Conservation (phyloP, 2,113 vertebrate species). For the Alosa alosa region DNA sequence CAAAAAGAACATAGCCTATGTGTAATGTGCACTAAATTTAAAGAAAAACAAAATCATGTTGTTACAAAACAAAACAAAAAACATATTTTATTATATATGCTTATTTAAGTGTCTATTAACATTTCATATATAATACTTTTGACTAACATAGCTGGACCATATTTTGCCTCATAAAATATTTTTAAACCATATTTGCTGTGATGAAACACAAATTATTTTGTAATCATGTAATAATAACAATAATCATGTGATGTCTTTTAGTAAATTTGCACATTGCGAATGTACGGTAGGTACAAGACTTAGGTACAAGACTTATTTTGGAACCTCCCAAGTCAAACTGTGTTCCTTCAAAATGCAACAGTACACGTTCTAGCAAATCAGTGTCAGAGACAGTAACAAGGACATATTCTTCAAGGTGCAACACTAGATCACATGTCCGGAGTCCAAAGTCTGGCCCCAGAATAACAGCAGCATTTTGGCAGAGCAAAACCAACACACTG, state of each 20-base stretch:
- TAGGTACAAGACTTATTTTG: not conserved
- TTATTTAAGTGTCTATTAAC: too few species aligned
- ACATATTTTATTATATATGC: too few species aligned
- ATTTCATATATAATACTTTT: too few species aligned
- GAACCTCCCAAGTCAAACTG: not conserved
- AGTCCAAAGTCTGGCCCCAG: conserved; percentile 14
- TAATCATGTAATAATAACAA: too few species aligned
- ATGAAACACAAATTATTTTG: not conserved
- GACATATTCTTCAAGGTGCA: not conserved
- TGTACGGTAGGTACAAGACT: not conserved
- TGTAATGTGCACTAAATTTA: too few species aligned
- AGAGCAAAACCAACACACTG: not conserved
- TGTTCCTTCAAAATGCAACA: not conserved
- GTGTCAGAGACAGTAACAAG: not conserved
- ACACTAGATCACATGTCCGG: conserved; percentile 20
- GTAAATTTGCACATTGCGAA: not conserved
- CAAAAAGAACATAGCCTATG: not conserved
- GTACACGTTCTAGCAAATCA: not conserved
- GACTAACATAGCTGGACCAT: too few species aligned
- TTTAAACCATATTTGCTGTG: not conserved
- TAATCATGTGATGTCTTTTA: too few species aligned
- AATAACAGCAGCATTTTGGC: not conserved
- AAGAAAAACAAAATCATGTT: too few species aligned
- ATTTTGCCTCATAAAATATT: too few species aligned
- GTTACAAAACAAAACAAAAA: too few species aligned